Percentiles rank a stretch among this genome's conserved stretches.
phyloP scores from a whole-genome alignment of 1,140 invertebrate genomes.

The Nylanderia fulva region DNA sequence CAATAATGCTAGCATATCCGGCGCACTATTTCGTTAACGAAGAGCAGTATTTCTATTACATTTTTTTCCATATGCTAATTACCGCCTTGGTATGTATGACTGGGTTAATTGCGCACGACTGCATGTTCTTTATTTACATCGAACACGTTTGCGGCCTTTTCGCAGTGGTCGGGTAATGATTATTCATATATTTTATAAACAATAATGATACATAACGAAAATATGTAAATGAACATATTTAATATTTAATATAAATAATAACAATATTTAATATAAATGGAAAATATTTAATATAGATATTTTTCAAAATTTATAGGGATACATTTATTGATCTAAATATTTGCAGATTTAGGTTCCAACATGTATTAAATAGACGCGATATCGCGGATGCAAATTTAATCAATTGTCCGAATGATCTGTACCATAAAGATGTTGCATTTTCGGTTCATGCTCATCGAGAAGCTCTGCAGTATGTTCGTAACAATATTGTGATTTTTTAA shows the following conservation, averaged over 20 bases:
- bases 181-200: neutral
- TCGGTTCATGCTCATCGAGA: constrained; percentile 16
- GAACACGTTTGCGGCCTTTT: constrained; percentile 34
- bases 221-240: too few relatives aligned
- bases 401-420: neutral
- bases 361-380: neutral
- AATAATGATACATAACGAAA: too few relatives aligned
- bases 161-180: constrained; percentile 20
- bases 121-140: constrained; percentile 35
- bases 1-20: neutral
- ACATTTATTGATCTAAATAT: neutral
- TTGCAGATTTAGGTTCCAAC: constrained; percentile 30
- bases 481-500: neutral
- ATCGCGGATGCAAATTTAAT: neutral
- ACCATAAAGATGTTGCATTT: constrained; percentile 34
- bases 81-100: neutral
- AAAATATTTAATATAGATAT: too few relatives aligned
- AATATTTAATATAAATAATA: too few relatives aligned
- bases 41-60: constrained; percentile 12
- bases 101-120: constrained; percentile 8
- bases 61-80: constrained; percentile 2
- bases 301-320: neutral
- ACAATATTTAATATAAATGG: too few relatives aligned
- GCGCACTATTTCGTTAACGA: constrained; percentile 30
- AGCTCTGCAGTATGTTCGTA: constrained; percentile 33